Percentiles rank a stretch among this genome's conserved stretches.
phyloP scores from a whole-genome alignment of 1,140 invertebrate species.

The Pemphigus obesinymphae region DNA sequence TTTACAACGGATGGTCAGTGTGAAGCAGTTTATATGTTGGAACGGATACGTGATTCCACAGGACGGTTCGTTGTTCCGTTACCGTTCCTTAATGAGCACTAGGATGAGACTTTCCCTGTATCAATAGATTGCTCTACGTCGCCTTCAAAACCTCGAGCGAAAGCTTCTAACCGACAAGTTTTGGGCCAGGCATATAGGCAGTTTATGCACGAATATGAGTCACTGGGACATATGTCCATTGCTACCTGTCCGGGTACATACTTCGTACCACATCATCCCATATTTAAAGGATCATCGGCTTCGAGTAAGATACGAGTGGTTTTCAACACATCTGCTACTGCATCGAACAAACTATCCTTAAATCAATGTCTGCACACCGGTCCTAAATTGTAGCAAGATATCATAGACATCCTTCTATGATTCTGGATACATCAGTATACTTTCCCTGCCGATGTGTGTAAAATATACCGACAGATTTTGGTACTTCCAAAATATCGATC shows the following conservation, averaged over 20 bases:
- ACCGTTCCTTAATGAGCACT: background rate
- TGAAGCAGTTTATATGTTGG: background rate
- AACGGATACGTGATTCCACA: background rate
- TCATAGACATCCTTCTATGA: background rate
- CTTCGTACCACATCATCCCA: background rate
- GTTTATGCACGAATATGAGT: background rate
- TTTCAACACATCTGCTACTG: background rate
- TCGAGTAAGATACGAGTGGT: background rate
- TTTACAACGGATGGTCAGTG: no score
- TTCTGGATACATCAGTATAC: background rate
- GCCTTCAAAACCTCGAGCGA: background rate
- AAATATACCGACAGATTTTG: background rate
- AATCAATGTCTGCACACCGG: background rate
- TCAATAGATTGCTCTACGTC: background rate
- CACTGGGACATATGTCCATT: background rate
- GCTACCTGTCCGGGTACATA: background rate
- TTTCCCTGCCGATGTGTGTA: background rate
- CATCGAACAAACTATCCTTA: background rate
- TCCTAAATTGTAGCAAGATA: background rate
- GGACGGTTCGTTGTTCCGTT: background rate
- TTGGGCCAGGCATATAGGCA: background rate
- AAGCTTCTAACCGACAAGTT: background rate
- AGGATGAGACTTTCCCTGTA: background rate
- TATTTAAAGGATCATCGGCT: background rate
- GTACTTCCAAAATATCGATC: background rate